phyloP scores from a whole-genome alignment of 2,113 vertebrate genomes.

The Prolemur simus region DNA sequence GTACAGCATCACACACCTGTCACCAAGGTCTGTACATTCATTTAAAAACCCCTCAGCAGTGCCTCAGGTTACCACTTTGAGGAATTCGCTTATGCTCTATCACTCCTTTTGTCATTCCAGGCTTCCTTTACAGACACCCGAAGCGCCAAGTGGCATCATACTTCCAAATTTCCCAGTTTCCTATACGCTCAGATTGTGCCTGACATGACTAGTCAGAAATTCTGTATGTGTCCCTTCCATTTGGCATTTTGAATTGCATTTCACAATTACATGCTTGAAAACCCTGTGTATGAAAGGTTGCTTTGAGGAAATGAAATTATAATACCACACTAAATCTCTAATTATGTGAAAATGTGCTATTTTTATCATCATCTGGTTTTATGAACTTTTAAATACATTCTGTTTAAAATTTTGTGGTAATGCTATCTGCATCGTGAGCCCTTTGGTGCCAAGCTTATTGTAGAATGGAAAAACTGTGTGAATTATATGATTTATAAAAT shows the following conservation, averaged over 20 bases:
- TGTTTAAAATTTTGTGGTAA: not conserved
- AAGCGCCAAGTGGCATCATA: fast-evolving
- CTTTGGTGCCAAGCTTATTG: not conserved
- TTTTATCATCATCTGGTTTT: constrained; percentile 13
- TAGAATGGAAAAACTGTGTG: not conserved
- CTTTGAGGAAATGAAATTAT: constrained; percentile 53
- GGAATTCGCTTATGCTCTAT: fast-evolving
- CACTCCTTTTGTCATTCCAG: not conserved
- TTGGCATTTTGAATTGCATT: not conserved
- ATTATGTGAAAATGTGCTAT: constrained; percentile 22
- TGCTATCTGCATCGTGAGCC: not conserved
- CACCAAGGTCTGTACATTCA: fast-evolving
- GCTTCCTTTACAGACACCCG: not conserved
- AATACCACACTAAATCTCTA: constrained; percentile 55
- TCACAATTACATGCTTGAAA: constrained; percentile 44
- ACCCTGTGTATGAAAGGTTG: not conserved
- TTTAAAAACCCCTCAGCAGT: fast-evolving
- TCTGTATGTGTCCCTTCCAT: not conserved
- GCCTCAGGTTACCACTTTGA: not conserved
- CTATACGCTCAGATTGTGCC: not conserved
- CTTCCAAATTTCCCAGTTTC: not conserved
- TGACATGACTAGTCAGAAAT: not conserved
- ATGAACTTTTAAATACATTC: constrained; percentile 43
- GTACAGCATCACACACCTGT: fast-evolving
- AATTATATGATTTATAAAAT: constrained; percentile 27